These are phyloP conservation scores for Trogon melanurus DNA, from an alignment of 2,113 vertebrate species.

Conservation along the genomic window DNA sequence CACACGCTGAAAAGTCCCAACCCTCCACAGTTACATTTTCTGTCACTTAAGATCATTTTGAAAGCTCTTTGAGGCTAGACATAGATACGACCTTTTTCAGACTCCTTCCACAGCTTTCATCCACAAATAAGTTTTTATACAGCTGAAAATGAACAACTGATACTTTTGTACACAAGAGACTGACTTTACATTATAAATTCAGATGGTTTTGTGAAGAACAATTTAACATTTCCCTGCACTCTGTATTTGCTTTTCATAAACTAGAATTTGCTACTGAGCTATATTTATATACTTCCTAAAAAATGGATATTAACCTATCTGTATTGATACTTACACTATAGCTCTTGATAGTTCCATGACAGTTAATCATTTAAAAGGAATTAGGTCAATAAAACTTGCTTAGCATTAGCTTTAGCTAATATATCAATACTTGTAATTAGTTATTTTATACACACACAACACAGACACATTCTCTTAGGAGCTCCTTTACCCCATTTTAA, in stretches of 20 bases:
- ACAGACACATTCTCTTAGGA: neutral
- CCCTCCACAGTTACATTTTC: neutral
- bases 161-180: neutral
- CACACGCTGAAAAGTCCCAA: neutral
- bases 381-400: neutral
- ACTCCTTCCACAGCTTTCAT: neutral
- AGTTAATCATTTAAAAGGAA: neutral
- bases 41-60: neutral
- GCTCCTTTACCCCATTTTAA: neutral
- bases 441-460: neutral
- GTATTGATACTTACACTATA: neutral
- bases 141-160: neutral
- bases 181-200: neutral
- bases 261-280: neutral
- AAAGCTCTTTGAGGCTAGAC: neutral
- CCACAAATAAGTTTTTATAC: neutral
- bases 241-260: neutral
- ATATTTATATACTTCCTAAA: neutral
- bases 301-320: neutral
- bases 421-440: neutral
- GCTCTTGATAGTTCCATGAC: neutral
- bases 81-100: neutral
- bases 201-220: neutral
- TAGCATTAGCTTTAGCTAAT: neutral
- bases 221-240: neutral